Percentiles rank a stretch among this genome's conserved stretches.
Evolutionary conservation across 1,140 invertebrate genomes (phyloP).

Genomic region (Tachypleus tridentatus): DNA sequence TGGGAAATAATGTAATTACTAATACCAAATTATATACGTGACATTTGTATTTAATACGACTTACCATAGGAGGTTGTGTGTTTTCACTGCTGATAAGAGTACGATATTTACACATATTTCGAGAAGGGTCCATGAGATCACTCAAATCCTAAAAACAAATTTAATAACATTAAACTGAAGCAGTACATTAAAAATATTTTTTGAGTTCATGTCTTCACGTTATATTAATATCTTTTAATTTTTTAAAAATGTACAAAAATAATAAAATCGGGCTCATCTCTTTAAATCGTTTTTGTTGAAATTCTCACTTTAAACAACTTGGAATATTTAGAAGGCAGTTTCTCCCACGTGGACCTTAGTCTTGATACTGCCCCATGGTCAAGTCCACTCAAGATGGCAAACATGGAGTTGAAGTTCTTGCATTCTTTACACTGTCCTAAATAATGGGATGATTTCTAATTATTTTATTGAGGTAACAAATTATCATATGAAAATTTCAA

Average conservation of each 20-base stretch:
- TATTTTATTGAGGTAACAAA: no score
- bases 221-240: conserved; percentile 14
- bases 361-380: conserved; percentile 87
- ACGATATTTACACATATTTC: conserved; percentile 97
- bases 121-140: conserved; percentile 90
- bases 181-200: not conserved
- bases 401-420: conserved; percentile 99
- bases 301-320: conserved; percentile 57
- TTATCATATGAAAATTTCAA: no score
- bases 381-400: conserved; percentile 94
- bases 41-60: conserved; percentile 26
- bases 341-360: conserved; percentile 90
- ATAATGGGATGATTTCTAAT: conserved; percentile 19
- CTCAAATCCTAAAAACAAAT: conserved; percentile 54
- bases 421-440: conserved; percentile 77
- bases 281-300: not conserved
- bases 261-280: no score
- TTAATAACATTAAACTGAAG: not conserved
- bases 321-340: conserved; percentile 88
- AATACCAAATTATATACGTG: no score
- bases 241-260: not conserved
- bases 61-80: conserved; percentile 78
- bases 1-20: no score
- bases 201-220: not conserved
- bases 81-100: conserved; percentile 80